Base-by-base conservation (phyloP, 2,888 invertebrate species). In the Xestoiulus laeticollis region DNA sequence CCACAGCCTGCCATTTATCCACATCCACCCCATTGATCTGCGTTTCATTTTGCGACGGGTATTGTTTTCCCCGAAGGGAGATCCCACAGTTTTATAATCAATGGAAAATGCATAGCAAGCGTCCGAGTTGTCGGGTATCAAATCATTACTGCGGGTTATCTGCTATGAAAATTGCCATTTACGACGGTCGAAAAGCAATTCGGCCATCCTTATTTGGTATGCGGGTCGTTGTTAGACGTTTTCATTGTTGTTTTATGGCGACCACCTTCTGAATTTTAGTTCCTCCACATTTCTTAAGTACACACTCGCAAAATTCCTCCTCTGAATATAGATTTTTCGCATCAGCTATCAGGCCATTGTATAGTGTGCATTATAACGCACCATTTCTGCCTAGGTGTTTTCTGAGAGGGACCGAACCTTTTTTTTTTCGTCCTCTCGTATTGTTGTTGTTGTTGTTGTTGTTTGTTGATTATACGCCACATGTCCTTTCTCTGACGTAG, bases 61-160 rank as follows among this genome's bases (percentile, higher is more conserved):
- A 78, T 78, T 78, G 78, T 78, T 78, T 78, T 78, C 78, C 78
- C 78, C 78, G 30, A 78, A 78, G 78, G 78, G 78, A 68, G 3
- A 38, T 30, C 14, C 78, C 78, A 16, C 30, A 30, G 78, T 78
- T 78, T 78, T 78, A 78, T 78, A 78, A 78, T 78, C 78, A 78
- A 78, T 78, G 78, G 78, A 5, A 78, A 78, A 78, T 78, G 78
- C 78, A 30, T 68, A 26, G 68, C 68, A 10, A 68, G 68, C 68
- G 68, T 68, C 26, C 78, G 30, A 78, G 78, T 26, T 78, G 30
- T 78, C 78, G 78, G 78, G 30, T 78, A 78, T 78, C 78, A 78
- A 78, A 78, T 78, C 78, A 78, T 78, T 78, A 78, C 78, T 78
- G 78, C 78, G 78, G 78, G 78, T 78, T 78, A 78, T 78, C 78